These are phyloP conservation scores for Jaculus jaculus DNA, from an alignment of 2,113 vertebrate species.

Conservation along the genomic window DNA sequence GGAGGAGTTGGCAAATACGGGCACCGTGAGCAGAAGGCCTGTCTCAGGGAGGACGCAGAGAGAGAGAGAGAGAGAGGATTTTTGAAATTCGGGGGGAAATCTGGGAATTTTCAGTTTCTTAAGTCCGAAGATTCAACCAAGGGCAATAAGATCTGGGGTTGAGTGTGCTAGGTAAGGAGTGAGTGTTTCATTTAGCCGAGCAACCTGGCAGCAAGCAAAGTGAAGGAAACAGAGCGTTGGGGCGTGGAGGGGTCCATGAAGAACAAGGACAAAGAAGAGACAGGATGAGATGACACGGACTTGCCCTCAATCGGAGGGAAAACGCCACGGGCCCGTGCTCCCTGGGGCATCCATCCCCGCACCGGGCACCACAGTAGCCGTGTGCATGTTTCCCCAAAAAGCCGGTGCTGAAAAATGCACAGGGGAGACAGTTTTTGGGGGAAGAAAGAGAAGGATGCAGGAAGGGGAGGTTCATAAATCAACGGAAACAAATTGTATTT, in stretches of 20 bases:
- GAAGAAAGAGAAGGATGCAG: no score
- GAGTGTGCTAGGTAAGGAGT: background rate
- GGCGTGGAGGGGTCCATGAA: background rate
- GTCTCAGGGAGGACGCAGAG: background rate
- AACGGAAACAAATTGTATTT: no score
- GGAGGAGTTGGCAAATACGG: background rate
- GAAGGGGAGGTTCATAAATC: no score
- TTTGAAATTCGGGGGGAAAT: background rate
- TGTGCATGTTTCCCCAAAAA: background rate
- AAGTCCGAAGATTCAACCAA: slow-evolving; percentile 8
- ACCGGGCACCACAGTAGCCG: background rate
- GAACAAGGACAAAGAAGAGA: background rate
- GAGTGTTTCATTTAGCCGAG: background rate
- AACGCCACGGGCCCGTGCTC: background rate
- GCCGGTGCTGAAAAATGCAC: background rate
- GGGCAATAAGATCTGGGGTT: background rate
- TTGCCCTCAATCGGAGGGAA: background rate
- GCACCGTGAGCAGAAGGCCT: background rate
- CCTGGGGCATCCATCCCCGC: background rate
- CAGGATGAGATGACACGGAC: background rate
- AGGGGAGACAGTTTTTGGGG: no score
- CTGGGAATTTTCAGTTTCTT: background rate
- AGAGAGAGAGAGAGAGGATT: background rate
- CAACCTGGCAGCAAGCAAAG: background rate
- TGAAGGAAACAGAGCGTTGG: background rate